Conservation (phyloP, 2,888 invertebrate species). For the Ommatoiulus sabulosus region DNA sequence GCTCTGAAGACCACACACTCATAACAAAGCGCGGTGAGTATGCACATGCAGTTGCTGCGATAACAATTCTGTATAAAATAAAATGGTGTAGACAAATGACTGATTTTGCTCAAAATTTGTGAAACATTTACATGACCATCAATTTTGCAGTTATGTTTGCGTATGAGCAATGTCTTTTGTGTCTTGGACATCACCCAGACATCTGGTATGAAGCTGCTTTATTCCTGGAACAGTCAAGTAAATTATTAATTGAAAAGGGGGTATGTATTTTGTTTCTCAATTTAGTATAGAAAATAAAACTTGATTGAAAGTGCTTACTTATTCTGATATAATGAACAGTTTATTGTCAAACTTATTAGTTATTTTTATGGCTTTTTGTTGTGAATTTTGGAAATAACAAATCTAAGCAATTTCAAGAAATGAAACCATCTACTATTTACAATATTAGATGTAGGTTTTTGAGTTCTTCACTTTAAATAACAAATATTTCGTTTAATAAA, state of each 20-base stretch:
- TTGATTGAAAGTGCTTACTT: neutral
- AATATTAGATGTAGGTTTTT: too few relatives aligned
- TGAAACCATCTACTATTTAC: too few relatives aligned
- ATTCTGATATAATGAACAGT: neutral
- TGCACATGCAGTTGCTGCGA: constrained; percentile 47
- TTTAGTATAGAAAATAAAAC: neutral
- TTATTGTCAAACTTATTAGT: neutral
- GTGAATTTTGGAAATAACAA: constrained; percentile 52
- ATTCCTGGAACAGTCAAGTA: constrained; percentile 94
- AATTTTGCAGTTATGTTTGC: constrained; percentile 88
- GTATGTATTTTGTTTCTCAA: constrained; percentile 71
- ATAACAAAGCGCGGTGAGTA: constrained; percentile 80
- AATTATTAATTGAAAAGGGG: constrained; percentile 93
- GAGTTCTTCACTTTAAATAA: too few relatives aligned
- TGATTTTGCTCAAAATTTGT: constrained; percentile 36
- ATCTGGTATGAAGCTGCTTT: constrained; percentile 99
- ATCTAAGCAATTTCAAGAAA: too few relatives aligned
- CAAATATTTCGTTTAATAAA: too few relatives aligned
- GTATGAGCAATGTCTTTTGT: constrained; percentile 96
- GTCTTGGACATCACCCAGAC: constrained; percentile 97
- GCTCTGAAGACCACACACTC: constrained; percentile 94
- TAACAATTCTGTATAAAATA: constrained; percentile 25
- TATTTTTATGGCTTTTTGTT: neutral
- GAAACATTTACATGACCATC: constrained; percentile 31
- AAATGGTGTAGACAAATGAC: neutral